Evolutionary conservation across 2,888 invertebrate genomes (phyloP).

Genomic region (Campopleginae sp.): DNA sequence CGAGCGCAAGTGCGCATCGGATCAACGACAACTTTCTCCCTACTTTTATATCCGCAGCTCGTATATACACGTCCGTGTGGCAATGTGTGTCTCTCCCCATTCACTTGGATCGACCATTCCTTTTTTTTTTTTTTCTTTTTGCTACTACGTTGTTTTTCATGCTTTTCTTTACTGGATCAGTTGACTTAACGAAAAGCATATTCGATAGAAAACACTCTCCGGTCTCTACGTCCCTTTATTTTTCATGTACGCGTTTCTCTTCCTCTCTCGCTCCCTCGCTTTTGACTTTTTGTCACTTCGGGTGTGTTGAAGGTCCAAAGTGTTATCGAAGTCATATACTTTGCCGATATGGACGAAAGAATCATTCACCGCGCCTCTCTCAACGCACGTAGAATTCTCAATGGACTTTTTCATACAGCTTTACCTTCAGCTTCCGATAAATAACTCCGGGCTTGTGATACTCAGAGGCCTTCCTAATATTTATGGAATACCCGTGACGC

Average conservation of each 20-base stretch:
- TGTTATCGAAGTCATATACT: conserved; percentile 43
- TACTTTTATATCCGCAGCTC: conserved; percentile 26
- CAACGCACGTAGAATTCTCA: conserved; percentile 44
- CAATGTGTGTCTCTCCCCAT: conserved; percentile 29
- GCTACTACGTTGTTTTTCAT: neutral
- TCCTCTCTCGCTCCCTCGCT: neutral
- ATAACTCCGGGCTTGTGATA: conserved; percentile 9
- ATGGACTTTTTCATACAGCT: conserved; percentile 28
- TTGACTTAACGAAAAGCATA: conserved; percentile 60
- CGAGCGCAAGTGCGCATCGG: conserved; percentile 56
- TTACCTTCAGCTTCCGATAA: conserved; percentile 18
- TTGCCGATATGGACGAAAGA: conserved; percentile 32
- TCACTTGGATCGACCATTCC: conserved; percentile 23
- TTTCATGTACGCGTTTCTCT: neutral
- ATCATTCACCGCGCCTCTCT: conserved; percentile 35
- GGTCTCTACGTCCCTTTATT: neutral
- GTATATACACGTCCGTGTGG: neutral
- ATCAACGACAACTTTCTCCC: conserved; percentile 59
- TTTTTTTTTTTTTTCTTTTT: conserved; percentile 26
- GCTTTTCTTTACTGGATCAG: conserved; percentile 43
- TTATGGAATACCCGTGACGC: conserved; percentile 21
- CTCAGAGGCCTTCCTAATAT: conserved; percentile 12
- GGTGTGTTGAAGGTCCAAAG: conserved; percentile 23
- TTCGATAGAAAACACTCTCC: conserved; percentile 57
- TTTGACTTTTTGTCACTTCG: conserved; percentile 32